Base-by-base conservation (phyloP, 2,888 invertebrate species). In the Liodrosophila aerea region DNA sequence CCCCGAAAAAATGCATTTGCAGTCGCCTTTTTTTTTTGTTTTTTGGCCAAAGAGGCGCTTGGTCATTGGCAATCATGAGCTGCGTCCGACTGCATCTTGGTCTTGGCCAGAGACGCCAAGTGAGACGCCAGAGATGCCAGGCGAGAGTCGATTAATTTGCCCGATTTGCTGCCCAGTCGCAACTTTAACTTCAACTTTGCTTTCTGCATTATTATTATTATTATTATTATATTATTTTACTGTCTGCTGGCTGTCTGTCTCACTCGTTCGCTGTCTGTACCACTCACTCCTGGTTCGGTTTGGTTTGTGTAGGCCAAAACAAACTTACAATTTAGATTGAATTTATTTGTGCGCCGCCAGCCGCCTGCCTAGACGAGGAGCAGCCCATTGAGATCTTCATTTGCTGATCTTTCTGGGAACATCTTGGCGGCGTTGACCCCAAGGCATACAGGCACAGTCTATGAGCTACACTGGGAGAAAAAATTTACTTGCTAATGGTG, bases 331-430 rank as follows among this genome's bases (percentile, higher is more conserved):
- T 86, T 85, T 85, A 86, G 85, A 85, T 85, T 85, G 85, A 85
- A 85, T 85, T 86, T 86, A 86, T 85, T 86, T 82, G 75, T 72
- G 76, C 76, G 76, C 76, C 71, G 70, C 67, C 46, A 59, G 65
- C 62, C 64, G 56, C 53, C 50, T 40, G 34, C 52, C 75, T 76
- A 76, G 80, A 75, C 76, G 70, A 78, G 77, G 64, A 72, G 73
- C 78, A 82, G 80, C 77, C 77, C 75, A 80, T 87, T 86, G 87
- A 87, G 87, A 88, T 87, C 88, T 88, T 88, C 86, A 88, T 87
- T 87, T 84, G 76, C 76, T 77, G 88, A 87, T 88, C 87, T 87
- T 82, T 87, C 85, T 88, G 87, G 88, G 87, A 88, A 88, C 88
- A 88, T 88, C 87, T 88, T 78, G 72, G 84, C 84, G 75, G 73